A percentile compares a stretch with the other conserved stretches of the same genome.
These are phyloP conservation scores for Lepidurus packardi DNA, from an alignment of 1,140 invertebrate genomes.

Conservation along the genomic window DNA sequence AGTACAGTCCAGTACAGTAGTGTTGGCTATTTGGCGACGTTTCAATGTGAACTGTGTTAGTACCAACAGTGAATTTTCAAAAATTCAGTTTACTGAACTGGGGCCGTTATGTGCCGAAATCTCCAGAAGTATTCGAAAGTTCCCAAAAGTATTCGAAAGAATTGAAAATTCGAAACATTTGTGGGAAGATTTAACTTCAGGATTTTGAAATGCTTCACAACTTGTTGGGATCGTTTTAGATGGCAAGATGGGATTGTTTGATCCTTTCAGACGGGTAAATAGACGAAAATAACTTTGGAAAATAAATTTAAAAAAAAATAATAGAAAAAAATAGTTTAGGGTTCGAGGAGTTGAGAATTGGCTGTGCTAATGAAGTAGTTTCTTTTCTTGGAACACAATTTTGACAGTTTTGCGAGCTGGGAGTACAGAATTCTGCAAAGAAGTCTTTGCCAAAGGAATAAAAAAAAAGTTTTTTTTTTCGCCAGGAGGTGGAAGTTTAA, in stretches of 20 bases:
- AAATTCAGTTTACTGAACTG: neutral
- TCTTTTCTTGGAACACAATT: neutral
- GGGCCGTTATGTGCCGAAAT: neutral
- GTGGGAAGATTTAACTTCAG: neutral
- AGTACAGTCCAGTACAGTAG: no score
- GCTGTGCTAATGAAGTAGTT: slow-evolving; percentile 25
- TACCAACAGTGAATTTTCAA: no score
- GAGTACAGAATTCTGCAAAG: slow-evolving; percentile 21
- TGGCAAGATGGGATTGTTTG: neutral
- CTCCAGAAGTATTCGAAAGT: no score
- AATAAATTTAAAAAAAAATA: neutral
- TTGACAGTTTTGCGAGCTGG: neutral
- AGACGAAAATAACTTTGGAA: neutral
- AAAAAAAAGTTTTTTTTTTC: neutral
- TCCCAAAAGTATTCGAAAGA: neutral
- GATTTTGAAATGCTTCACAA: no score
- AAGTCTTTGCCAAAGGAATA: no score
- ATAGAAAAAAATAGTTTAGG: neutral
- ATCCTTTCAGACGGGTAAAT: neutral
- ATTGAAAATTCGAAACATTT: neutral
- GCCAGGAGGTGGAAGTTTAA: neutral
- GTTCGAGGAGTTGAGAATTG: neutral
- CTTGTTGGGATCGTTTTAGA: neutral
- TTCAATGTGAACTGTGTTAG: no score
- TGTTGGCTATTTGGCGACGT: no score